Evolutionary conservation across 2,888 invertebrate species (phyloP).

Genomic region (Adelognathus sp.): DNA sequence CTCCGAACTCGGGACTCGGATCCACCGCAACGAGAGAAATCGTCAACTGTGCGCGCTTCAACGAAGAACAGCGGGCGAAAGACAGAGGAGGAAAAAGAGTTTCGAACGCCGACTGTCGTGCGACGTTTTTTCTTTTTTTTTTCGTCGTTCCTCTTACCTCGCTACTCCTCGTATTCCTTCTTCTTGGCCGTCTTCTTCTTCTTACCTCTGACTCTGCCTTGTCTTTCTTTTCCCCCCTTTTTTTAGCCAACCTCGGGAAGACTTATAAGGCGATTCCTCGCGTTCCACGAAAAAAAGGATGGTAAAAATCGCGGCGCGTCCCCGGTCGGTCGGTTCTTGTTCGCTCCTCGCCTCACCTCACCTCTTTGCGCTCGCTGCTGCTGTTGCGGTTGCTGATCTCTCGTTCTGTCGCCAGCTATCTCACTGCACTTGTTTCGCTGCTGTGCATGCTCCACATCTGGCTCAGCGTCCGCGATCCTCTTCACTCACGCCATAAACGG

Average conservation of each 20-base stretch:
- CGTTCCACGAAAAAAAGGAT: constrained; percentile 76
- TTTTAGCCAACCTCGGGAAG: constrained; percentile 68
- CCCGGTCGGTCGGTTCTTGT: constrained; percentile 20
- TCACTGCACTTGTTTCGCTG: neutral
- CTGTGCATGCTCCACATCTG: neutral
- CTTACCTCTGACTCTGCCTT: constrained; percentile 52
- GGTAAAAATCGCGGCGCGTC: constrained; percentile 70
- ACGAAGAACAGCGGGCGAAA: neutral
- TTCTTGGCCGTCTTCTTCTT: constrained; percentile 46
- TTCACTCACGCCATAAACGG: neutral
- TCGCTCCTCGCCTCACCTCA: constrained; percentile 1
- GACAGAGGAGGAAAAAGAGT: constrained; percentile 47
- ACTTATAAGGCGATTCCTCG: constrained; percentile 79
- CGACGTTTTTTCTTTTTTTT: constrained; percentile 67
- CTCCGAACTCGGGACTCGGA: constrained; percentile 15
- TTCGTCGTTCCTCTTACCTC: constrained; percentile 57
- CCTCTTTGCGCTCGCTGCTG: neutral
- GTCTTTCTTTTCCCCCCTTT: constrained; percentile 57
- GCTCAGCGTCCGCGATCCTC: neutral
- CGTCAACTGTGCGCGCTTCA: constrained; percentile 37
- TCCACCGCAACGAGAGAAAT: constrained; percentile 43
- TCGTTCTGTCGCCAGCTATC: constrained; percentile 17
- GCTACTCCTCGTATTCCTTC: constrained; percentile 31
- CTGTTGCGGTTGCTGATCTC: neutral
- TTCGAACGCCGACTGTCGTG: constrained; percentile 69